These are phyloP conservation scores for Scytalopus superciliaris DNA, from an alignment of 2,113 vertebrate genomes.

Conservation along the genomic window DNA sequence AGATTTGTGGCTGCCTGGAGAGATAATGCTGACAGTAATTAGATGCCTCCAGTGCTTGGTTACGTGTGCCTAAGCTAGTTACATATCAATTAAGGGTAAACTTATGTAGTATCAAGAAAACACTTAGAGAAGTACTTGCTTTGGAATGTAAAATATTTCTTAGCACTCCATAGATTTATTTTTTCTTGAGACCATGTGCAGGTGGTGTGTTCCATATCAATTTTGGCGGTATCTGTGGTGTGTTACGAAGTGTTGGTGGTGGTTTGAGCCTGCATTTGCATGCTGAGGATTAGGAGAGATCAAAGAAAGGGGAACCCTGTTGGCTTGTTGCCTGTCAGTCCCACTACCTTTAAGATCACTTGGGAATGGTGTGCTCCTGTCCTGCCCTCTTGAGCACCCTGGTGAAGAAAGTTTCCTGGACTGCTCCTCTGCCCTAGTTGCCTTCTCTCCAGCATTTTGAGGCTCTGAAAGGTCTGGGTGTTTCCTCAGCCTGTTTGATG, in stretches of 20 bases:
- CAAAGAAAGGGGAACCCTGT: rapidly evolving
- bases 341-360: neutral
- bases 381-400: neutral
- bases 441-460: neutral
- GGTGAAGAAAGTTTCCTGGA: neutral
- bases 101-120: neutral
- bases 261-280: neutral
- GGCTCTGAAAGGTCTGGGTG: neutral
- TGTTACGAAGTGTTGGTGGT: neutral
- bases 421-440: neutral
- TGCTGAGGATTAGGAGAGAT: neutral
- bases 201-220: neutral
- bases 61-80: neutral
- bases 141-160: neutral
- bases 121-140: neutral
- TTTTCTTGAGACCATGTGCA: neutral
- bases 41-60: neutral
- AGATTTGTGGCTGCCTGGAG: neutral
- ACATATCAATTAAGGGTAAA: neutral
- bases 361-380: neutral
- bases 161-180: neutral
- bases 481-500: neutral
- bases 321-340: neutral
- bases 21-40: neutral
- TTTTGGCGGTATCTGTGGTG: neutral